Percentiles rank a stretch among this genome's conserved stretches.
Conservation (phyloP, 2,113 vertebrate species). For the Cairina moschata region DNA sequence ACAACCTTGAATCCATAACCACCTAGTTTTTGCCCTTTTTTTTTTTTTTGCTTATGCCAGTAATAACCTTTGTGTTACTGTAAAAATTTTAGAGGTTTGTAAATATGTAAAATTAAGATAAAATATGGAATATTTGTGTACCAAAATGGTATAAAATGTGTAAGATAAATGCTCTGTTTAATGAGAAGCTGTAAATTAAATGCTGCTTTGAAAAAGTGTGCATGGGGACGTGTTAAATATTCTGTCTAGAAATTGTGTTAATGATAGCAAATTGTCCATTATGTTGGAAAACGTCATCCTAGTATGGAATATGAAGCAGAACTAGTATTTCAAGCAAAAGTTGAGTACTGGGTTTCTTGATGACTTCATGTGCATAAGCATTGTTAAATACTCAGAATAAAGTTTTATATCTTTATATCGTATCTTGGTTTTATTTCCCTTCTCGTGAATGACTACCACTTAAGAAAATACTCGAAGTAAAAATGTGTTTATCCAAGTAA, state of each 20-base stretch:
- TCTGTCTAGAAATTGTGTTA: background rate
- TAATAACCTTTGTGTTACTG: slow-evolving; percentile 53
- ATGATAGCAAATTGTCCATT: slow-evolving; percentile 1
- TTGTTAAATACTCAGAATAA: slow-evolving; percentile 67
- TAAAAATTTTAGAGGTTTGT: slow-evolving; percentile 68
- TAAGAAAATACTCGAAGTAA: too few species aligned
- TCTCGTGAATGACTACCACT: background rate
- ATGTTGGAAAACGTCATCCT: background rate
- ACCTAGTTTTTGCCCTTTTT: background rate
- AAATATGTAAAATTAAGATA: slow-evolving; percentile 71
- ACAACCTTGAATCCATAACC: background rate
- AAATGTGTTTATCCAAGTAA: too few species aligned
- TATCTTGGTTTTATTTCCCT: background rate
- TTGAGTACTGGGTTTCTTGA: background rate
- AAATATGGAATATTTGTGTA: slow-evolving; percentile 37
- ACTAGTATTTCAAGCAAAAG: slow-evolving; percentile 21
- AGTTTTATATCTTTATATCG: slow-evolving; percentile 58
- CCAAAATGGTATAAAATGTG: slow-evolving; percentile 44
- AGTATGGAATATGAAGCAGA: slow-evolving; percentile 31
- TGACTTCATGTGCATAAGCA: slow-evolving; percentile 39
- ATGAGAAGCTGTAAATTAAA: slow-evolving; percentile 46
- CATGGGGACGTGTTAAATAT: slow-evolving; percentile 29
- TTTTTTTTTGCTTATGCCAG: slow-evolving; percentile 36
- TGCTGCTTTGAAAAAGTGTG: slow-evolving; percentile 46
- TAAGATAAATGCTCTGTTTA: slow-evolving; percentile 53